A percentile compares a stretch with the other conserved stretches of the same genome.
phyloP scores from a whole-genome alignment of 2,888 invertebrate genomes.

The Plebejus anna region DNA sequence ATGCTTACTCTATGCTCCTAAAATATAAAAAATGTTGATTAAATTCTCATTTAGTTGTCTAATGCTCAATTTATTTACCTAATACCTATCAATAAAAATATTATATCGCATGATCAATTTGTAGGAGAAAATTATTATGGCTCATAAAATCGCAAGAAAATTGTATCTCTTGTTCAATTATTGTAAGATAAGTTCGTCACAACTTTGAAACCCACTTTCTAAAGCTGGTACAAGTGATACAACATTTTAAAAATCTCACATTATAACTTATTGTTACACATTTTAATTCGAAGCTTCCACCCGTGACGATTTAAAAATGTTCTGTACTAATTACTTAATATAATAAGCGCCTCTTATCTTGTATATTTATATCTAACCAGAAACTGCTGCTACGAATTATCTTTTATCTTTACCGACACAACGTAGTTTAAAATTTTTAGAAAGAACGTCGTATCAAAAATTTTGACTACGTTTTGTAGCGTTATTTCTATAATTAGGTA shows the following conservation, averaged over 20 bases:
- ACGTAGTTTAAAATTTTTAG: neutral
- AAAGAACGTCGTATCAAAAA: neutral
- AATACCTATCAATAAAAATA: too few species aligned
- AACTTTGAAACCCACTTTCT: neutral
- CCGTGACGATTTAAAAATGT: constrained; percentile 36
- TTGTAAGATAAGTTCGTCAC: neutral
- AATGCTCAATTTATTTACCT: neutral
- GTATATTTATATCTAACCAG: constrained; percentile 25
- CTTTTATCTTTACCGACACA: constrained; percentile 7
- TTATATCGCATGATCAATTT: too few species aligned
- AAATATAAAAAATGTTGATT: neutral
- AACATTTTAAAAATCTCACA: constrained; percentile 4
- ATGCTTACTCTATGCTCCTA: neutral
- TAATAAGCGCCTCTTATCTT: constrained; percentile 33
- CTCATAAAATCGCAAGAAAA: neutral
- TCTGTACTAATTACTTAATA: constrained; percentile 38
- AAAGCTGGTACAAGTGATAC: neutral
- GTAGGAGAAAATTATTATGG: neutral
- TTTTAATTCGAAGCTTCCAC: constrained; percentile 29
- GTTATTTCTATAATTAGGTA: neutral
- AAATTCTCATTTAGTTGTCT: neutral
- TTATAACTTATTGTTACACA: constrained; percentile 24
- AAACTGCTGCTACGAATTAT: constrained; percentile 1
- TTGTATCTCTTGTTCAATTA: neutral
- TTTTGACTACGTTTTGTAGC: neutral